Conservation (phyloP, 2,113 vertebrate genomes). For the Channa maculata region DNA sequence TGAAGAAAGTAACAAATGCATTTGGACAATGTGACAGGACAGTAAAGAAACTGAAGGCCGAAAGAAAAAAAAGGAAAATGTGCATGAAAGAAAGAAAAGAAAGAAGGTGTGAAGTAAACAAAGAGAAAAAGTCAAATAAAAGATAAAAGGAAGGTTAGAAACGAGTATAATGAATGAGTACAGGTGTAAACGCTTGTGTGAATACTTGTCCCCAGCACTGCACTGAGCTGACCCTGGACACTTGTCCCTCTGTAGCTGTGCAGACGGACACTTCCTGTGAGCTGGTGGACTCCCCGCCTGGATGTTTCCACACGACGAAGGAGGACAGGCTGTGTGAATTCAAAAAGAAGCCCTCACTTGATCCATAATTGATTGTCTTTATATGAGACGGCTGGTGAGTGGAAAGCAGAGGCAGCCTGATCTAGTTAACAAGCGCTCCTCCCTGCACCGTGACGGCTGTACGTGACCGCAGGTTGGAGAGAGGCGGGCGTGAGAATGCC, state of each 20-base stretch:
- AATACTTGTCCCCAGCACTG: neutral
- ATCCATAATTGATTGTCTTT: conserved; percentile 86
- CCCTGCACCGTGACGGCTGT: conserved; percentile 69
- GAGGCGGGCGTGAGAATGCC: conserved; percentile 70
- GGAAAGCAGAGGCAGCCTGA: conserved; percentile 60
- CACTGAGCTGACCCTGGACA: neutral
- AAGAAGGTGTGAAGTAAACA: too few relatives aligned
- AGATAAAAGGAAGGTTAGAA: neutral
- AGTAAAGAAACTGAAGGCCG: too few relatives aligned
- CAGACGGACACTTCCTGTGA: neutral
- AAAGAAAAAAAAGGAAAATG: neutral
- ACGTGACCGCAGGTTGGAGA: conserved; percentile 84
- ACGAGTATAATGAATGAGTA: too few relatives aligned
- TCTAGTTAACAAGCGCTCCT: conserved; percentile 80
- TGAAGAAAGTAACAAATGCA: neutral
- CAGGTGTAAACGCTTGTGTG: too few relatives aligned
- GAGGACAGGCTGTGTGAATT: conserved; percentile 30
- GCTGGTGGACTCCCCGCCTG: neutral
- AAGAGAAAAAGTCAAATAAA: neutral
- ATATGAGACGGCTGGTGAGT: conserved; percentile 66
- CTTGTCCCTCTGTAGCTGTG: neutral
- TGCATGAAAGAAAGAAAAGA: neutral
- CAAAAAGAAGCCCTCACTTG: conserved; percentile 75
- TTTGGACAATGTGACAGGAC: too few relatives aligned
- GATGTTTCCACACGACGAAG: neutral